Percentiles rank a stretch among this genome's conserved stretches.
Conservation (phyloP, 2,113 vertebrate genomes). For the Collichthys lucidus region DNA sequence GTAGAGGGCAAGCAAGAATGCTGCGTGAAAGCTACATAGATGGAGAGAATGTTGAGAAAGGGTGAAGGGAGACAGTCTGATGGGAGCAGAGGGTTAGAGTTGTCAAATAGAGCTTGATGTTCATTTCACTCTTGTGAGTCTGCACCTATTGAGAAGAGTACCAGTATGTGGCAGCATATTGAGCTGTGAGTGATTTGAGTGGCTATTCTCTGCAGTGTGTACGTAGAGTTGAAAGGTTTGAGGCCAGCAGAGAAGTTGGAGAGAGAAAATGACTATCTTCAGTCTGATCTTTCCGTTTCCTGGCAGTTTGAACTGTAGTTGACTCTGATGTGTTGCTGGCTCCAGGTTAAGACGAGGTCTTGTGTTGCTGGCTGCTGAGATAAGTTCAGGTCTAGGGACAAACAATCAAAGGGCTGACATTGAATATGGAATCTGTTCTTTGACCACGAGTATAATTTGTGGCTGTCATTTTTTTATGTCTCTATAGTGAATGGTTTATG, state of each 20-base stretch:
- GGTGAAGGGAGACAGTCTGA: constrained; percentile 56
- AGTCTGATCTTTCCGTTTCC: constrained; percentile 54
- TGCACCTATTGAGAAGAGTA: constrained; percentile 71
- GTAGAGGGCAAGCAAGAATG: constrained; percentile 59
- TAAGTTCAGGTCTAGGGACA: constrained; percentile 43
- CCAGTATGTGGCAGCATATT: constrained; percentile 66
- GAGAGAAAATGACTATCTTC: constrained; percentile 65
- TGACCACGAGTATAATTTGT: constrained; percentile 24
- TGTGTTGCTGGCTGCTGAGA: constrained; percentile 26
- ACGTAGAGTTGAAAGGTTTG: constrained; percentile 64
- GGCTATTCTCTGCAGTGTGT: constrained; percentile 65
- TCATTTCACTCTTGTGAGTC: constrained; percentile 68
- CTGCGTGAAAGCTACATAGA: constrained; percentile 51
- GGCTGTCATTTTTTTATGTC: constrained; percentile 3
- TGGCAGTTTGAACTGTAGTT: constrained; percentile 63
- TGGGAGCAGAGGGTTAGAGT: constrained; percentile 63
- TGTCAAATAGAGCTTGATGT: constrained; percentile 71
- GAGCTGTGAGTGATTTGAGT: constrained; percentile 78
- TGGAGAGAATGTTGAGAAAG: constrained; percentile 68
- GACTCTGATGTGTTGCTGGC: constrained; percentile 50
- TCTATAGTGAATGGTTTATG: not conserved
- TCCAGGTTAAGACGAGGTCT: constrained; percentile 60
- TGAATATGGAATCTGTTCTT: constrained; percentile 39
- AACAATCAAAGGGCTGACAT: constrained; percentile 45
- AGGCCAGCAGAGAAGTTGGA: constrained; percentile 46